Evolutionary conservation across 1,140 invertebrate species (phyloP).

Genomic region (Aphelenchoides fujianensis): DNA sequence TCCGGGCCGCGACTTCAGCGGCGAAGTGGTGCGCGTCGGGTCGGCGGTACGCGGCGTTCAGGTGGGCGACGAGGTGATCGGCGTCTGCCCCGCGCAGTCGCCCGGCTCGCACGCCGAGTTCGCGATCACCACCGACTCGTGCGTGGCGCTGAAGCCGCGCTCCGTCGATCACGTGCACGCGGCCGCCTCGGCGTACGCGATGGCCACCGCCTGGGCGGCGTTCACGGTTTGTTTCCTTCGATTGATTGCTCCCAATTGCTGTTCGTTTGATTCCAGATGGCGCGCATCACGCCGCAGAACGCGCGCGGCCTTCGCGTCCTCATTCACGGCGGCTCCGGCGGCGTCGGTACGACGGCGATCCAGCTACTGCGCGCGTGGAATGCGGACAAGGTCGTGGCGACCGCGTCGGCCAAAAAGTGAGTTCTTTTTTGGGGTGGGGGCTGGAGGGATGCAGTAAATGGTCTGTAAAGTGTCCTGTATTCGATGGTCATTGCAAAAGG

Average conservation of each 20-base stretch:
- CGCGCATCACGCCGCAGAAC: constrained; percentile 67
- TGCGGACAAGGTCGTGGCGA: constrained; percentile 63
- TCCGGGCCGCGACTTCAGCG: constrained; percentile 80
- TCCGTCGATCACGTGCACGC: constrained; percentile 72
- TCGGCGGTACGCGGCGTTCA: constrained; percentile 62
- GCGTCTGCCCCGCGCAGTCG: constrained; percentile 47
- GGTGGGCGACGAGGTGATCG: constrained; percentile 66
- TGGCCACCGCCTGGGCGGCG: constrained; percentile 78
- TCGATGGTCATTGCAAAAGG: too few relatives aligned
- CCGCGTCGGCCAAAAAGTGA: constrained; percentile 49
- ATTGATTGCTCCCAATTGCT: constrained; percentile 69
- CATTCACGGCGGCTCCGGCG: constrained; percentile 82
- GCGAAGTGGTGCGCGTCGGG: constrained; percentile 68
- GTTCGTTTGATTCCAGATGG: constrained; percentile 68
- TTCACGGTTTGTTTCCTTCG: constrained; percentile 68
- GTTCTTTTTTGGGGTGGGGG: constrained; percentile 62
- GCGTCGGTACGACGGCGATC: constrained; percentile 79
- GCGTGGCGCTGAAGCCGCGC: constrained; percentile 67
- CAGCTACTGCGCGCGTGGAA: constrained; percentile 78
- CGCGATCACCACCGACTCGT: constrained; percentile 34
- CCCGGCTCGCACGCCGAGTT: constrained; percentile 58
- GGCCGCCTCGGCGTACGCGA: constrained; percentile 77
- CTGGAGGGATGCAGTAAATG: too few relatives aligned
- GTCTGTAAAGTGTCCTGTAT: too few relatives aligned
- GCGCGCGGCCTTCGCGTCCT: constrained; percentile 69